Evolutionary conservation across 2,888 invertebrate species (phyloP).

Genomic region (Dysmachus trigonus): DNA sequence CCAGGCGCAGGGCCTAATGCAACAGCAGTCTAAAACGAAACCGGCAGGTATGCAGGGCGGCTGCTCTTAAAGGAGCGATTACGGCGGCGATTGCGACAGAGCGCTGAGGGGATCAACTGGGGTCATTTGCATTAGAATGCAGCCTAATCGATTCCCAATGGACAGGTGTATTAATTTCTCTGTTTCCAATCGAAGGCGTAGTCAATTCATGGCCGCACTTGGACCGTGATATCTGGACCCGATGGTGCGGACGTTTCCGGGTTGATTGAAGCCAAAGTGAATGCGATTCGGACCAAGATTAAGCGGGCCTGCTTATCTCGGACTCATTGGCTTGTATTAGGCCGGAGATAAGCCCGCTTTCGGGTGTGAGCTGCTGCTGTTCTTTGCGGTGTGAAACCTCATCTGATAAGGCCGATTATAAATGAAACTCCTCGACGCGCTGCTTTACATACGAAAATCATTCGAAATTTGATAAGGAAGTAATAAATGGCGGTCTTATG

Average conservation of each 20-base stretch:
- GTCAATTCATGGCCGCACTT: neutral
- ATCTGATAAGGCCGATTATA: conserved; percentile 3
- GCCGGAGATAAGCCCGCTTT: conserved; percentile 26
- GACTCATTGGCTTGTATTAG: conserved; percentile 34
- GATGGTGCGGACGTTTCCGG: neutral
- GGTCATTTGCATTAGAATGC: conserved; percentile 28
- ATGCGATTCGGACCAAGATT: neutral
- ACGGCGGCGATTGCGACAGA: neutral
- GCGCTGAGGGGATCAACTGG: neutral
- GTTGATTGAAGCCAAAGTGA: neutral
- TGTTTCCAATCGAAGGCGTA: neutral
- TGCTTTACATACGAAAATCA: conserved; percentile 10
- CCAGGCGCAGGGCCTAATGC: neutral
- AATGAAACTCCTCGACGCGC: neutral
- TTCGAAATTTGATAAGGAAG: conserved; percentile 3
- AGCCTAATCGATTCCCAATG: conserved; percentile 18
- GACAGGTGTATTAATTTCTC: conserved; percentile 21
- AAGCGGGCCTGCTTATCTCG: neutral
- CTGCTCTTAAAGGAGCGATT: neutral
- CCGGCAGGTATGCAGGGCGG: neutral
- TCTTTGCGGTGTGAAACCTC: conserved; percentile 6
- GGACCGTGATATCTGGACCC: neutral
- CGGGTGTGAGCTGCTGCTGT: conserved; percentile 27
- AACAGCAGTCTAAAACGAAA: neutral
- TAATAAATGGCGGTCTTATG: neutral